These are phyloP conservation scores for Musca vetustissima DNA, from an alignment of 1,140 invertebrate genomes.

Conservation along the genomic window DNA sequence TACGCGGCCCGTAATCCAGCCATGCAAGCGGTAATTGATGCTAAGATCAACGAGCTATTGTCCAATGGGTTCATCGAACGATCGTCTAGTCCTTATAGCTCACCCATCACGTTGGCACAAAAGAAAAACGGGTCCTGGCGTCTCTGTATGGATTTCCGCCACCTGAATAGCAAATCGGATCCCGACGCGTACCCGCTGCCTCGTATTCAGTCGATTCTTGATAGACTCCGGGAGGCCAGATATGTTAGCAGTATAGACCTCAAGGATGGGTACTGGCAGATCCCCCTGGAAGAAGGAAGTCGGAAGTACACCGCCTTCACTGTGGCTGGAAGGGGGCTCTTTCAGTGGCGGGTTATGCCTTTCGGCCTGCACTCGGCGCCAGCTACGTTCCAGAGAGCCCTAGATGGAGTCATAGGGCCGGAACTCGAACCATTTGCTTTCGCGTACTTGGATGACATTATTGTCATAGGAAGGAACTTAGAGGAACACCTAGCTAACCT, in stretches of 20 bases:
- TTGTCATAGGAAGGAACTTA: conserved; percentile 11
- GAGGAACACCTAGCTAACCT: conserved; percentile 6
- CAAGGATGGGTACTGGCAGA: conserved; percentile 47
- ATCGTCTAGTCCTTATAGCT: background rate
- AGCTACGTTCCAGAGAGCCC: background rate
- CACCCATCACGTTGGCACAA: background rate
- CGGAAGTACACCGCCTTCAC: conserved; percentile 55
- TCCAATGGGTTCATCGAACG: background rate
- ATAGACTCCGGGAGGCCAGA: conserved; percentile 36
- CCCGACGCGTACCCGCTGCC: conserved; percentile 55
- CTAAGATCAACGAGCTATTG: conserved; percentile 16
- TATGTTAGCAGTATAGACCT: conserved; percentile 52
- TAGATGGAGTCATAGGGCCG: background rate
- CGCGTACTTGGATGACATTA: conserved; percentile 23
- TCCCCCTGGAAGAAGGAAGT: conserved; percentile 36
- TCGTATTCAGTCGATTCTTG: conserved; percentile 55
- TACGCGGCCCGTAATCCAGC: background rate
- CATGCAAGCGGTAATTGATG: conserved; percentile 7
- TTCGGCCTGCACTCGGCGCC: background rate
- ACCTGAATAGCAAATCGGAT: conserved; percentile 45
- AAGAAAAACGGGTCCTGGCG: conserved; percentile 30
- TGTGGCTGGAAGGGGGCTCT: conserved; percentile 50
- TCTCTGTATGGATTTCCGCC: conserved; percentile 52
- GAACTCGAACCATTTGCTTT: background rate
- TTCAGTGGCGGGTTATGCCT: conserved; percentile 40